Evolutionary conservation across 2,888 invertebrate genomes (phyloP).

Genomic region (Drosophila macrothrix): DNA sequence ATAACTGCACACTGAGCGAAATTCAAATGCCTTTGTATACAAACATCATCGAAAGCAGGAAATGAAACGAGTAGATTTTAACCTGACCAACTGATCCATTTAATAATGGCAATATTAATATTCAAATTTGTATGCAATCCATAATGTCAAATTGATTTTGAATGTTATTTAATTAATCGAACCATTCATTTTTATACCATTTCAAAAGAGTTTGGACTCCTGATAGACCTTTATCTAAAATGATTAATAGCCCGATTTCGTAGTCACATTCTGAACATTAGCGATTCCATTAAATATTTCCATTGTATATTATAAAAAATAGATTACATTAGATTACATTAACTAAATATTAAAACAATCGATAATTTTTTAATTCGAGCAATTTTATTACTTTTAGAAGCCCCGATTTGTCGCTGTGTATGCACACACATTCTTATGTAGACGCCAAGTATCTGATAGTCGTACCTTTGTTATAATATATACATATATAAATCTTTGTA

Average conservation of each 20-base stretch:
- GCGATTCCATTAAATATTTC: too few relatives aligned
- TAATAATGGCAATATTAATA: not conserved
- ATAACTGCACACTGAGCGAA: conserved; percentile 39
- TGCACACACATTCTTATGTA: conserved; percentile 6
- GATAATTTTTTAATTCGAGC: not conserved
- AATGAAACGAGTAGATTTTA: not conserved
- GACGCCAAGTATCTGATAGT: conserved; percentile 36
- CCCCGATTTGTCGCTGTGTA: conserved; percentile 30
- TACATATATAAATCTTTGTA: not conserved
- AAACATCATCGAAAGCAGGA: not conserved
- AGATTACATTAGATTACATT: too few relatives aligned
- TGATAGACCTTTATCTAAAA: not conserved
- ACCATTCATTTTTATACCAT: too few relatives aligned
- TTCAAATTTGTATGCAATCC: not conserved
- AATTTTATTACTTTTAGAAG: not conserved
- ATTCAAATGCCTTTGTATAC: not conserved
- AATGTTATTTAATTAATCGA: not conserved
- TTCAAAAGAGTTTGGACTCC: not conserved
- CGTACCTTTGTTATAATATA: conserved; percentile 15
- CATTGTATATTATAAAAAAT: too few relatives aligned
- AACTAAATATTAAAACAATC: not conserved
- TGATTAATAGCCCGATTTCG: too few relatives aligned
- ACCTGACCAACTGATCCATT: not conserved
- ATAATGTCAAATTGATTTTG: not conserved
- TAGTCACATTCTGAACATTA: too few relatives aligned